A percentile compares a stretch with the other conserved stretches of the same genome.
phyloP scores from a whole-genome alignment of 2,113 vertebrate species.

The Tetraodon nigroviridis region DNA sequence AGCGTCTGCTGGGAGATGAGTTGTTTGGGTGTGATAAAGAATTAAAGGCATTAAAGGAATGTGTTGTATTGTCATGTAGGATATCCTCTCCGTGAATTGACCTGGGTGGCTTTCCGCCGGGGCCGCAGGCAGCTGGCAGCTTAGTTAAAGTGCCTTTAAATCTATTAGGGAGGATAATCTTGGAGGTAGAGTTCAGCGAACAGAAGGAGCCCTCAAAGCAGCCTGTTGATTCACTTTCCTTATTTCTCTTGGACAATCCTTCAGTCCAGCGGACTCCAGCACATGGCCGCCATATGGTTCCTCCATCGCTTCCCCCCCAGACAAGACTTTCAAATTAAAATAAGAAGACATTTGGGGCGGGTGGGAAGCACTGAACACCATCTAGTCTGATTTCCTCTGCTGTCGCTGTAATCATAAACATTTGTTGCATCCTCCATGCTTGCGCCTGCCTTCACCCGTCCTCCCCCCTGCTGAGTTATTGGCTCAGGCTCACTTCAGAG shows the following conservation, averaged over 20 bases:
- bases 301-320: conserved; percentile 23
- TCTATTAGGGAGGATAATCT: conserved; percentile 74
- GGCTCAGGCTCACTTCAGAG: conserved; percentile 64
- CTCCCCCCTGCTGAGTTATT: conserved; percentile 42
- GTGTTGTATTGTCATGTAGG: conserved; percentile 37
- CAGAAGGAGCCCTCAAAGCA: conserved; percentile 40
- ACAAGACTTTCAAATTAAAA: conserved; percentile 7
- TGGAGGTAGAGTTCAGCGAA: conserved; percentile 47
- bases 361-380: neutral
- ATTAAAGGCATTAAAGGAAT: conserved; percentile 26
- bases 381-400: conserved; percentile 5
- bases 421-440: conserved; percentile 32
- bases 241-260: conserved; percentile 19
- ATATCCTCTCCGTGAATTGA: conserved; percentile 45
- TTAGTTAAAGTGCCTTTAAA: conserved; percentile 70
- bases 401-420: conserved; percentile 1
- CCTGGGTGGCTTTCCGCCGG: conserved; percentile 37
- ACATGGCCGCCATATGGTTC: conserved; percentile 55
- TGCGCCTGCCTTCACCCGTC: conserved; percentile 32
- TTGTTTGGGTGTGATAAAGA: conserved; percentile 5
- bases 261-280: conserved; percentile 6
- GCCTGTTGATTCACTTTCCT: conserved; percentile 51
- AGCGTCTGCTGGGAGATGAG: neutral
- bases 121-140: conserved; percentile 62
- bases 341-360: neutral